Conservation (phyloP, 1,140 invertebrate genomes). For the Macrobrachium rosenbergii region DNA sequence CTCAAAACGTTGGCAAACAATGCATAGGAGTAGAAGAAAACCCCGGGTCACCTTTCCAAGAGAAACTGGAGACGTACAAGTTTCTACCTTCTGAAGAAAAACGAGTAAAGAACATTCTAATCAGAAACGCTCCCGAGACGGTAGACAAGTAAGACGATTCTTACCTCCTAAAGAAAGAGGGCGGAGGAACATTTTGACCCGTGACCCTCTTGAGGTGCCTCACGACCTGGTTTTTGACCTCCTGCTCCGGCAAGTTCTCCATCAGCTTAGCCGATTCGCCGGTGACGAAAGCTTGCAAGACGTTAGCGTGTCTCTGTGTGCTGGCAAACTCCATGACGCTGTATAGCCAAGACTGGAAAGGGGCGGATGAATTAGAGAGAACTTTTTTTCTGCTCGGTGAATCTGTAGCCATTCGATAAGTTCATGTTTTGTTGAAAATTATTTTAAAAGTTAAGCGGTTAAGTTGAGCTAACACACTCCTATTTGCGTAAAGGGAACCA, state of each 20-base stretch:
- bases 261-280: background rate
- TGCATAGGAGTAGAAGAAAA: no score
- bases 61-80: no score
- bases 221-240: background rate
- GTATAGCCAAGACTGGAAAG: background rate
- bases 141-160: background rate
- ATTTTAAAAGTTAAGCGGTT: no score
- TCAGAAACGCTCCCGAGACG: background rate
- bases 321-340: background rate
- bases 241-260: background rate
- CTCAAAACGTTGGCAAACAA: no score
- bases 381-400: no score
- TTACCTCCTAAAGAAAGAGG: background rate
- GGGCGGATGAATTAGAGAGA: no score
- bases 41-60: no score
- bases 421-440: no score
- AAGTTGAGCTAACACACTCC: no score
- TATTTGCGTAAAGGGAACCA: no score
- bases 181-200: background rate
- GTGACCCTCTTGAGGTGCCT: background rate
- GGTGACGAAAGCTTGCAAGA: slow-evolving; percentile 1
- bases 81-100: background rate
- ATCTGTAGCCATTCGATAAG: no score
- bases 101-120: no score
- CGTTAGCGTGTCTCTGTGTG: background rate